Base-by-base conservation (phyloP, 2,797 vertebrate genomes). In the Crenuchus spilurus region DNA sequence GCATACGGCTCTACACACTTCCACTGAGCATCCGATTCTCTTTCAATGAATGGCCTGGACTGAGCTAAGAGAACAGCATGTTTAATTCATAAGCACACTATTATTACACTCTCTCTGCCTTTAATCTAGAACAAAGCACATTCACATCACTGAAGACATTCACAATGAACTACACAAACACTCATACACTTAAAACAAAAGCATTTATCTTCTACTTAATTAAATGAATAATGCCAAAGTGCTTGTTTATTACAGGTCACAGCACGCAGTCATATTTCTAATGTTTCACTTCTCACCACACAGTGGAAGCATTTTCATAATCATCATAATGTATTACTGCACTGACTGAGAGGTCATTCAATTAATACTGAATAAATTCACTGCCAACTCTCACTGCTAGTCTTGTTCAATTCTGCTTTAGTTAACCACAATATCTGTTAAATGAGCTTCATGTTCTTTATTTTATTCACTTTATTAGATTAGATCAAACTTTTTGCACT, bases 351-450 rank as follows among this genome's bases (percentile, higher is more conserved):
- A 46, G 49, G 37, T 73, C 71, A 42, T 16, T 24, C 28, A 60
- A 60, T 30, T 22, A 68, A 81, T 77, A 78, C 71, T 74, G 70
- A 85, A 84, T 73, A 74, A 72, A 85, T 77, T 63, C 78, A 83
- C 82, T 1, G n/a, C 22, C 3, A 52, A 26, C 70, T 42, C 77
- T 77, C 76, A 81, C 74, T 86, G 86, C 88, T 80, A 88, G 84
- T 8, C 8, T 4, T 63, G 54, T 54, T 51, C 14, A 18, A 51
- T 75, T 66, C 63, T 55, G 73, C 41, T 73, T 90, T 86, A 91
- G 91, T 91, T 87, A 87, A 79, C 84, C 79, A 5, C 35, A 13
- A 57, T 67, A 44, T 80, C 72, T 33, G 62, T 72, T 81, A 82
- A 64, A 74, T 52, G 2, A 77, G 70, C 78, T 63, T 54, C 6